Evolutionary conservation across 2,888 invertebrate genomes (phyloP).

Genomic region (Orthosia gracilis): DNA sequence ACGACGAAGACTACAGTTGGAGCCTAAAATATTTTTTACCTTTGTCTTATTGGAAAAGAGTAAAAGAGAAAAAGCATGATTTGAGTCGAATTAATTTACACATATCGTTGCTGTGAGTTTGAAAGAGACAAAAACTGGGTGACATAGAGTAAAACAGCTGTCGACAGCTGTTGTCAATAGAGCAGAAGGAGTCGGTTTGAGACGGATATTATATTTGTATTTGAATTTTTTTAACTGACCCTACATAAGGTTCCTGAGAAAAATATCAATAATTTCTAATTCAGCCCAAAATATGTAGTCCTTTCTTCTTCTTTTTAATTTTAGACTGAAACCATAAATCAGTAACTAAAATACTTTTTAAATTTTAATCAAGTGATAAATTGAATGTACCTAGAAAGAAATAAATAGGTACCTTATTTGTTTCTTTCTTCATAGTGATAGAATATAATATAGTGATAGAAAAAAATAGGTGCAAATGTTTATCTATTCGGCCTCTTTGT

Average conservation of each 20-base stretch:
- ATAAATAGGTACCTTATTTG: neutral
- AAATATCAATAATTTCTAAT: neutral
- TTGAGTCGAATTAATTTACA: neutral
- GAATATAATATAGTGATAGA: too few relatives aligned
- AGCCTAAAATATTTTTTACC: conserved; percentile 56
- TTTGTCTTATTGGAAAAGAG: conserved; percentile 24
- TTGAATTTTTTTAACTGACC: neutral
- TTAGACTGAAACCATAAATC: too few relatives aligned
- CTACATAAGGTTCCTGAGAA: too few relatives aligned
- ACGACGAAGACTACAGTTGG: conserved; percentile 29
- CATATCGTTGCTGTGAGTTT: conserved; percentile 17
- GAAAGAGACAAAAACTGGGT: conserved; percentile 67
- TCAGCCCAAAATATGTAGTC: too few relatives aligned
- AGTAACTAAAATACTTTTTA: too few relatives aligned
- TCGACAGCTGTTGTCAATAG: conserved; percentile 79
- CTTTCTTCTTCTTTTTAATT: too few relatives aligned
- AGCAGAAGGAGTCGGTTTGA: neutral
- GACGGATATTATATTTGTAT: neutral
- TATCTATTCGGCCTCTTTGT: neutral
- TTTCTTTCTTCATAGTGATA: neutral
- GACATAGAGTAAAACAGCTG: conserved; percentile 82
- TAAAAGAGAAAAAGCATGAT: conserved; percentile 51
- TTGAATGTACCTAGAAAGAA: too few relatives aligned
- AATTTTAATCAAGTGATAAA: neutral
- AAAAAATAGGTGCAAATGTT: too few relatives aligned